A percentile compares a stretch with the other conserved stretches of the same genome.
phyloP scores from a whole-genome alignment of 2,113 vertebrate species.

The Nicator chloris region DNA sequence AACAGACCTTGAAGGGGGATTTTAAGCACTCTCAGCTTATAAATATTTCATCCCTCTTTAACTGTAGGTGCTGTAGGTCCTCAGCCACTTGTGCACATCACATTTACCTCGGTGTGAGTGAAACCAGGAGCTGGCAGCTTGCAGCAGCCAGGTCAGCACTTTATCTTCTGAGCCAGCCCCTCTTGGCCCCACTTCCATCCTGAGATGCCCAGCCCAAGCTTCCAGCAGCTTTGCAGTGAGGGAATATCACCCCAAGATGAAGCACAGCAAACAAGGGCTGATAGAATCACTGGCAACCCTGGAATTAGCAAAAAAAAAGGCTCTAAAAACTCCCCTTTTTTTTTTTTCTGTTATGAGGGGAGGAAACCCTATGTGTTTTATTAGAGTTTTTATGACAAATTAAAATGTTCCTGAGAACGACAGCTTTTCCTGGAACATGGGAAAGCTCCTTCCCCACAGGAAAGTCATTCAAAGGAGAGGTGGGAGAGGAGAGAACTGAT shows the following conservation, averaged over 20 bases:
- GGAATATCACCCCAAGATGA: background rate
- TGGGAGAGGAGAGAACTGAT: background rate
- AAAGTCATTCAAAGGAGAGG: background rate
- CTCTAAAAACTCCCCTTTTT: rapidly evolving
- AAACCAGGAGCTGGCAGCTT: background rate
- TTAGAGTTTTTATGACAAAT: background rate
- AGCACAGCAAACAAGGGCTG: background rate
- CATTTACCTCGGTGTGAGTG: background rate
- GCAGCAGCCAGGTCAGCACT: background rate
- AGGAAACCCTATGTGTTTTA: background rate
- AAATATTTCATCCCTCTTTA: background rate
- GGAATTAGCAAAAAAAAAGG: background rate
- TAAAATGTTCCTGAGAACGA: background rate
- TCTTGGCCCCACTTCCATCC: background rate
- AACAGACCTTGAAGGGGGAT: background rate
- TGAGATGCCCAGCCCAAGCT: background rate
- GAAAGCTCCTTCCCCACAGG: background rate
- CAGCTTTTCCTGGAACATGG: background rate
- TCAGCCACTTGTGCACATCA: background rate
- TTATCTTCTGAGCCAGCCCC: background rate
- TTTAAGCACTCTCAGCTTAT: background rate
- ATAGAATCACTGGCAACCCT: background rate
- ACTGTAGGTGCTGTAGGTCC: background rate
- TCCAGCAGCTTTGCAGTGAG: background rate
- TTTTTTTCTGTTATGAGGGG: background rate